Percentiles rank a stretch among this genome's conserved stretches.
These are phyloP conservation scores for Pachyseris speciosa DNA, from an alignment of 64 coral and sea anemone genomes.

Conservation along the genomic window DNA sequence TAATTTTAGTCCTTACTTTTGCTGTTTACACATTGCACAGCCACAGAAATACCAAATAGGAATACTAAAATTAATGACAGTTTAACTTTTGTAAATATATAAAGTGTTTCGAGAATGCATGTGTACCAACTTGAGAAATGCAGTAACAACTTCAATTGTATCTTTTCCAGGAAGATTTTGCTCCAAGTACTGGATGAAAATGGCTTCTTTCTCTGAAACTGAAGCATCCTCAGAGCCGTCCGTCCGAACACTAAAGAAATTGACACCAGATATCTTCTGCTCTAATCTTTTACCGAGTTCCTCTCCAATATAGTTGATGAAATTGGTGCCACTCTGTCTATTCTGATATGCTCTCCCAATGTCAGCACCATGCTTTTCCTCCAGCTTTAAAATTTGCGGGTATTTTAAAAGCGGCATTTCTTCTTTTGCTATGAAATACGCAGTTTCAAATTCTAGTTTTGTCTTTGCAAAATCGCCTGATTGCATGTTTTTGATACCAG, in stretches of 20 bases:
- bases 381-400: slow-evolving; percentile 61
- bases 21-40: not conserved
- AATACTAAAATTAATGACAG: not conserved
- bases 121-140: slow-evolving; percentile 34
- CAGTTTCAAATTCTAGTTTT: slow-evolving; percentile 76
- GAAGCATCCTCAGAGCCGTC: slow-evolving; percentile 81
- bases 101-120: not conserved
- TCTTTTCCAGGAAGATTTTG: slow-evolving; percentile 59
- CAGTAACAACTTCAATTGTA: slow-evolving; percentile 59
- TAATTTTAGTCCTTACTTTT: slow-evolving; percentile 11
- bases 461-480: slow-evolving; percentile 58
- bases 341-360: slow-evolving; percentile 71
- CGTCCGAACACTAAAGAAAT: slow-evolving; percentile 80
- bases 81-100: slow-evolving; percentile 7
- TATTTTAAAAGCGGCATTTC: slow-evolving; percentile 75
- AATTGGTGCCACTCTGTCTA: slow-evolving; percentile 61
- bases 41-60: slow-evolving; percentile 1
- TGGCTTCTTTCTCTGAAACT: slow-evolving; percentile 67
- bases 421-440: slow-evolving; percentile 90
- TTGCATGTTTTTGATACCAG: slow-evolving; percentile 64
- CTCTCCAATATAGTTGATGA: slow-evolving; percentile 67
- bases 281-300: slow-evolving; percentile 57
- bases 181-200: slow-evolving; percentile 78
- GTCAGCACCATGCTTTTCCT: slow-evolving; percentile 77
- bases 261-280: slow-evolving; percentile 61